Evolutionary conservation across 2,888 invertebrate genomes (phyloP), one percentile per base, ranked within the genome.

Genomic region (Dynastes grantii): DNA sequence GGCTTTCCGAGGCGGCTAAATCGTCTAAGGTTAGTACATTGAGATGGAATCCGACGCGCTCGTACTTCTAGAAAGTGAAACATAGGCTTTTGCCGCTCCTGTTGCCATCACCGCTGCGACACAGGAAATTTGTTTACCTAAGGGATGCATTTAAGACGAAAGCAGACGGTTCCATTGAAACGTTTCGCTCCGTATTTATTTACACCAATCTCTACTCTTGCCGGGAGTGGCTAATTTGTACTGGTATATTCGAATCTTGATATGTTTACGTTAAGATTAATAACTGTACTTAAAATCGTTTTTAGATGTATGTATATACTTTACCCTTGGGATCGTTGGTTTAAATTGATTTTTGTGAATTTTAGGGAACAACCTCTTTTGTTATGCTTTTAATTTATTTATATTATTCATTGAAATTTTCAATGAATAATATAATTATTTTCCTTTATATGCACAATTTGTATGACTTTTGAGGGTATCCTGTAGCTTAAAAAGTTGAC

Each of bases 131-230:
- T 71, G 71, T 71, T 71, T 58, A 58, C 71, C 32, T 71, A 58
- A 51, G 58, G 71, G 55, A 58, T 71, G 71, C 58, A 71, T 71
- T 71, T 58, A 71, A 71, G 58, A 16, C 71, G 68, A 71, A 71
- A 37, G 71, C 37, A 58, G 32, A 32, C 71, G 55, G 55, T n/a
- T 32, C 37, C 22, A 71, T 55, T 55, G 16, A 37, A 71, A 11
- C 55, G 71, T 58, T 58, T 32, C 68, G 27, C 29, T 29, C 55
- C 40, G 37, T n/a, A 71, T 71, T 55, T 70, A 70, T 70, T 71
- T 71, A 71, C 58, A 71, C 58, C 37, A 71, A 71, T 71, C 58
- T 58, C 16, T 58, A 16, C 55, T 37, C 58, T 55, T 51, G 22
- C 22, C n/a, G 32, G 37, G 32, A 71, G 37, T 37, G 32, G 71